phyloP scores from a whole-genome alignment of 2,113 vertebrate genomes.

The Mionectes macconnelli region DNA sequence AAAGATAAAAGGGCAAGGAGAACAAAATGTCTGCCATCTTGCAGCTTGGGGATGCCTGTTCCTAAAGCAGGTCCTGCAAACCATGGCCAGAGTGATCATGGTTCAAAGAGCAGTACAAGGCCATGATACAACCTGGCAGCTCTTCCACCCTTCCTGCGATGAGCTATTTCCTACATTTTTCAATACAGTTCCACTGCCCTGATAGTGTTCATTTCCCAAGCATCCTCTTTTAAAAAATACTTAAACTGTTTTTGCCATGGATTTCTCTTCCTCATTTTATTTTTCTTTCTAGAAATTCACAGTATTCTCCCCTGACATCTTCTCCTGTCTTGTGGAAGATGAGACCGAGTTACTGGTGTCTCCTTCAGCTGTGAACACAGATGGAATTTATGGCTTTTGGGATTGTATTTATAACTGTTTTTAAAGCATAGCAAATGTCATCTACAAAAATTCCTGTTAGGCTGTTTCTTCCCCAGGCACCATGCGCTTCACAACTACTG shows the following conservation, averaged over 20 bases:
- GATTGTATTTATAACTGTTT: constrained; percentile 31
- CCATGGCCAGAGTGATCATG: background rate
- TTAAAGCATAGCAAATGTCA: constrained; percentile 26
- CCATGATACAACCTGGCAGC: background rate
- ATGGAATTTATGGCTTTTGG: constrained; percentile 32
- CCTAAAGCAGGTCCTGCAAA: background rate
- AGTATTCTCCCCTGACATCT: background rate
- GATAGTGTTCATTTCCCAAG: background rate
- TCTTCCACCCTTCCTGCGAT: background rate
- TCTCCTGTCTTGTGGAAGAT: background rate
- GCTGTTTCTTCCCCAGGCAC: background rate
- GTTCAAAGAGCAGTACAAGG: background rate
- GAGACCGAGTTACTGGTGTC: background rate
- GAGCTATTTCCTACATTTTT: background rate
- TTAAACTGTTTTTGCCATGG: background rate
- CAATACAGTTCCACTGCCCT: background rate
- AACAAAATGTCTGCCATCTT: background rate
- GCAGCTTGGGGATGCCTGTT: background rate
- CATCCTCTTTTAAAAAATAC: background rate
- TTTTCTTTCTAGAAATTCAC: constrained; percentile 19
- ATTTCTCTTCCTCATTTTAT: background rate
- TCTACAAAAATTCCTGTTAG: background rate
- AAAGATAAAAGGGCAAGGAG: background rate
- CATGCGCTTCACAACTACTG: accelerated
- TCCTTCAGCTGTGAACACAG: constrained; percentile 23